Evolutionary conservation across 2,113 vertebrate species (phyloP).

Genomic region (Cariama cristata): DNA sequence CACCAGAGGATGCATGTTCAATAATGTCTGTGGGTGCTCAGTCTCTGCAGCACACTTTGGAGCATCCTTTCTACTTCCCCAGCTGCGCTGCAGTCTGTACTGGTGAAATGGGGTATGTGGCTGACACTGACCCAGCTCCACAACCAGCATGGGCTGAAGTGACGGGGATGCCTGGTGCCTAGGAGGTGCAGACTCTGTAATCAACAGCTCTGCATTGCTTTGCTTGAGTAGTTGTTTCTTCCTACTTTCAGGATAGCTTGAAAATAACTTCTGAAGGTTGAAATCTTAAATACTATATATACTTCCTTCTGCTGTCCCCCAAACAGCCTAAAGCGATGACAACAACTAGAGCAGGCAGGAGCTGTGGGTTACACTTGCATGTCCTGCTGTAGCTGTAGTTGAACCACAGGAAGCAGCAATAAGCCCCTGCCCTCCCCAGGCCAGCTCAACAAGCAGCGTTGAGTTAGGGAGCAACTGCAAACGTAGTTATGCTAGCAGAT

Average conservation of each 20-base stretch:
- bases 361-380: neutral
- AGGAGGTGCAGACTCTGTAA: neutral
- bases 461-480: neutral
- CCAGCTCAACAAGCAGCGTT: neutral
- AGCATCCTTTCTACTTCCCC: neutral
- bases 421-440: neutral
- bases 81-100: neutral
- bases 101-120: neutral
- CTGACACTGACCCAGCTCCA: neutral
- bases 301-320: neutral
- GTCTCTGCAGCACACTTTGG: neutral
- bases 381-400: neutral
- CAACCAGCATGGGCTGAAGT: accelerated
- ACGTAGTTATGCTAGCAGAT: neutral
- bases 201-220: neutral
- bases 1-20: neutral
- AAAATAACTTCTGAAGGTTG: neutral
- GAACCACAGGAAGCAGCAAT: neutral
- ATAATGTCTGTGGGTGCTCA: neutral
- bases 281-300: neutral
- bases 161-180: neutral
- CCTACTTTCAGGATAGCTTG: neutral
- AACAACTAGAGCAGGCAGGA: neutral
- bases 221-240: neutral
- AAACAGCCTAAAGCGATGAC: accelerated